These are phyloP conservation scores for Aphrophora alni DNA, from an alignment of 2,888 invertebrate genomes.

Conservation along the genomic window DNA sequence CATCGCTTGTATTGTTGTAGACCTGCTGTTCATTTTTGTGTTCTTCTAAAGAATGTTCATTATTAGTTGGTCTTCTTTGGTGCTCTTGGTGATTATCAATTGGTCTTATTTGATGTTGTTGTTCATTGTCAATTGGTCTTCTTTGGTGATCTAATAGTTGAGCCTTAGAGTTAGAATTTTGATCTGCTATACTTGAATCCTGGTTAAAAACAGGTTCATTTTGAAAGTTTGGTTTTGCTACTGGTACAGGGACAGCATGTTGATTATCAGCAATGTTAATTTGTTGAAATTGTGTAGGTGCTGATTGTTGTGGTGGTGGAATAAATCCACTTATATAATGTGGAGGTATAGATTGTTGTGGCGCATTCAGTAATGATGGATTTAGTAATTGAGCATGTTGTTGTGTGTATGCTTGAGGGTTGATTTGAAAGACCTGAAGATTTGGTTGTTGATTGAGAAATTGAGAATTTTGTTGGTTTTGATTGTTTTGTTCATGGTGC, in stretches of 20 bases:
- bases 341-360: not conserved
- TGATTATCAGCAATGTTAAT: not conserved
- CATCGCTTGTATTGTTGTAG: not conserved
- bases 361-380: not conserved
- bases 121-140: not conserved
- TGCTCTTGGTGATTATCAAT: not conserved
- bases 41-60: not conserved
- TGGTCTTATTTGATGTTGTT: constrained; percentile 5
- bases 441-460: constrained; percentile 17
- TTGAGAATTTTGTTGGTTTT: not conserved
- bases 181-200: not conserved
- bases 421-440: constrained; percentile 22
- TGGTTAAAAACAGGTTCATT: constrained; percentile 10
- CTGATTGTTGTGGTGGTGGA: constrained; percentile 16
- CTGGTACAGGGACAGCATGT: not conserved
- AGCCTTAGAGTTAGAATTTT: not conserved
- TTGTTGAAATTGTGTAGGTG: not conserved
- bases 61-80: not conserved
- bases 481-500: not conserved
- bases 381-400: constrained; percentile 27
- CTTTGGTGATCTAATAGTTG: not conserved
- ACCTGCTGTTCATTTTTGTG: not conserved
- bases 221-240: not conserved
- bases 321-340: not conserved
- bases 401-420: constrained; percentile 25